Percentiles rank a stretch among this genome's conserved stretches.
Conservation (phyloP, 2,797 vertebrate species). For the Aselliscus stoliczkanus region DNA sequence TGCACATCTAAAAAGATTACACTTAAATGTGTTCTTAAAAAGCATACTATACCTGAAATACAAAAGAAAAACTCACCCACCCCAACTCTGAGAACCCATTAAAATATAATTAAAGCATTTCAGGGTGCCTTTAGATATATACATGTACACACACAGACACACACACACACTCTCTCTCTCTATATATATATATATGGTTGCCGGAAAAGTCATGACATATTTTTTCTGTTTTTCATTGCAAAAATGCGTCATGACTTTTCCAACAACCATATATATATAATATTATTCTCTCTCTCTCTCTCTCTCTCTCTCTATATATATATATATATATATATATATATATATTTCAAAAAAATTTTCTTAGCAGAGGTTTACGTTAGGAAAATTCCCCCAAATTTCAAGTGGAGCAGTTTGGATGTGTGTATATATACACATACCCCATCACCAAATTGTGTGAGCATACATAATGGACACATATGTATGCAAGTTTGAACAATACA, state of each 20-base stretch:
- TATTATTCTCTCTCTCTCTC: no score
- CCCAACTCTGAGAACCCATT: neutral
- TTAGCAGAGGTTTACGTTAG: constrained; percentile 5
- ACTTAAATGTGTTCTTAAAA: neutral
- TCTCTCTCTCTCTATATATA: no score
- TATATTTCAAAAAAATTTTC: neutral
- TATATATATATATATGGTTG: neutral
- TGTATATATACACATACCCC: neutral
- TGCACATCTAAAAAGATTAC: neutral
- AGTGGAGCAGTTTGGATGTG: neutral
- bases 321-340: neutral
- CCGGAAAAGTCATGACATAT: no score
- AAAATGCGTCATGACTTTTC: no score
- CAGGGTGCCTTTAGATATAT: neutral
- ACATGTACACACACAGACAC: neutral
- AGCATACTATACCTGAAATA: neutral
- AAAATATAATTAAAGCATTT: constrained; percentile 1
- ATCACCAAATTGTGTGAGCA: neutral
- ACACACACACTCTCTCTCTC: neutral
- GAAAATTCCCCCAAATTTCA: neutral
- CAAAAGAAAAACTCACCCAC: neutral
- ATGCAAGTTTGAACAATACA: neutral
- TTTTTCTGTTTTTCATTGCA: no score
- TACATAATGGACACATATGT: neutral
- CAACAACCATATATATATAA: no score